Base-by-base conservation (phyloP, 2,797 vertebrate genomes). In the Pelochelys cantorii region DNA sequence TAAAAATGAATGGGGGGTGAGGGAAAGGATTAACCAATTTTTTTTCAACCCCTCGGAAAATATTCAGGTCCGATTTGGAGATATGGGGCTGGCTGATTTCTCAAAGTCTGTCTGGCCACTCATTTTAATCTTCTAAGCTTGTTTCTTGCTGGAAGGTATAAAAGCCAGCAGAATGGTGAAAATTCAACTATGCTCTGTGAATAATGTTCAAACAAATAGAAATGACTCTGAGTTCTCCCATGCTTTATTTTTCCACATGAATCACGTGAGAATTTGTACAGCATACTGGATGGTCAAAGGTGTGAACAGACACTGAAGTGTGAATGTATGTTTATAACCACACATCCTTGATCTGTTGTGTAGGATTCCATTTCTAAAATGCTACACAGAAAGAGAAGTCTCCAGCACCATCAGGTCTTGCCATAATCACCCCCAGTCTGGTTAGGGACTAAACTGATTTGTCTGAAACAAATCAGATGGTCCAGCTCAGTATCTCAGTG, bases 181-280 rank as follows among this genome's bases (percentile, higher is more conserved):
- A 56, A 92, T 27, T 89, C 83, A 92, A 79, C 65, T 68, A 79
- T 31, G 79, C 93, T 91, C 0, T 85, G 82, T 60, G 57, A 92
- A 62, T 60, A 80, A 56, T 79, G 11, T 5, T 11, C 80, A 92
- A 68, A 92, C 88, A 89, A 95, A 18, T 20, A 95, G 77, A 86
- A 93, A 89, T 37, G 0, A 94, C 88, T 88, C 77, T 87, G 53
- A 86, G 86, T 78, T 89, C 85, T 53, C 85, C 85, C 56, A 48
- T 79, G 52, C 81, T 95, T 92, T 89, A 86, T 92, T 92, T 92
- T 17, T 91, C 91, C 94, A 94, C 79, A 92, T 84, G 94, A 96
- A 95, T 59, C 48, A 59, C 83, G 65, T 89, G 84, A 94, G 87
- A 96, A 96, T 95, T 12, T 88, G 90, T 15, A 90, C 42, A 77